phyloP scores from a whole-genome alignment of 2,888 invertebrate species.

The Athripsodes cinereus region DNA sequence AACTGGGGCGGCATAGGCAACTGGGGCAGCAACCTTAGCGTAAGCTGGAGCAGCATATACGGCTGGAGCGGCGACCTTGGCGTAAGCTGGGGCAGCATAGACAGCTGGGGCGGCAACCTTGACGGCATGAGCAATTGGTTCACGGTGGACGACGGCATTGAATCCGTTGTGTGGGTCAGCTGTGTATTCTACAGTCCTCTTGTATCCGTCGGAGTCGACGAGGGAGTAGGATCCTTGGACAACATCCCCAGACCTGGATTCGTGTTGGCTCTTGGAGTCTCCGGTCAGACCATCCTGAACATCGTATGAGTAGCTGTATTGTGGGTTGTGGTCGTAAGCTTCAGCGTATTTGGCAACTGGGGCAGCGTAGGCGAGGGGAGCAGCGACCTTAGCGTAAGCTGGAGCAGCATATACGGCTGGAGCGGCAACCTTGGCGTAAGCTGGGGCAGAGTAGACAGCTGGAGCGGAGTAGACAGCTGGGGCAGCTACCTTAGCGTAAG shows the following conservation, averaged over 20 bases:
- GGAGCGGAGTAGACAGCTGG: slow-evolving; percentile 34
- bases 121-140: slow-evolving; percentile 37
- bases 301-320: slow-evolving; percentile 53
- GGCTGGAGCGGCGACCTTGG: slow-evolving; percentile 28
- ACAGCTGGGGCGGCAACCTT: slow-evolving; percentile 32
- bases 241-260: slow-evolving; percentile 45
- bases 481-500: slow-evolving; percentile 27
- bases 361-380: slow-evolving; percentile 23
- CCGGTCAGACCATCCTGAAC: slow-evolving; percentile 52
- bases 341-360: slow-evolving; percentile 28
- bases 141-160: slow-evolving; percentile 47
- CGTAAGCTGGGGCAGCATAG: slow-evolving; percentile 29
- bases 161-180: slow-evolving; percentile 48
- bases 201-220: slow-evolving; percentile 45
- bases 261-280: slow-evolving; percentile 45
- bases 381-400: slow-evolving; percentile 28
- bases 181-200: slow-evolving; percentile 48
- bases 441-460: slow-evolving; percentile 30
- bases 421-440: slow-evolving; percentile 19
- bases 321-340: slow-evolving; percentile 31
- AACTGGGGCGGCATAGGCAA: slow-evolving; percentile 26
- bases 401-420: slow-evolving; percentile 28
- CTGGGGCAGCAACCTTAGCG: slow-evolving; percentile 22
- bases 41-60: slow-evolving; percentile 27
- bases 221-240: slow-evolving; percentile 49